A percentile compares a stretch with the other conserved stretches of the same genome.
Evolutionary conservation across 2,113 vertebrate genomes (phyloP).

Genomic region (Globicephala melas): DNA sequence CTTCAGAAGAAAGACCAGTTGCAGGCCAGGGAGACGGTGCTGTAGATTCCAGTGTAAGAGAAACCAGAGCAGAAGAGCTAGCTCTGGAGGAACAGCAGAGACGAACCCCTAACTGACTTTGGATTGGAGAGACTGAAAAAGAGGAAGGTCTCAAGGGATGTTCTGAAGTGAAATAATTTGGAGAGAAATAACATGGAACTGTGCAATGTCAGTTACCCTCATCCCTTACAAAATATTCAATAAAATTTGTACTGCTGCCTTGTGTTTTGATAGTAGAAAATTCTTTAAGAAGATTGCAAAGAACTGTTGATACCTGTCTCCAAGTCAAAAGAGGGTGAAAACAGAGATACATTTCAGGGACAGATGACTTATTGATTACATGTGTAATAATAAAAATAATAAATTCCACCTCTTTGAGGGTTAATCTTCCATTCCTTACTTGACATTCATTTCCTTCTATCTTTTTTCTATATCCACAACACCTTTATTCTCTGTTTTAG

Average conservation of each 20-base stretch:
- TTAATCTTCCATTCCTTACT: background rate
- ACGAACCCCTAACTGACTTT: background rate
- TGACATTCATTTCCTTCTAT: background rate
- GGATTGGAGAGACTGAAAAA: background rate
- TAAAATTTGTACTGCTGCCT: background rate
- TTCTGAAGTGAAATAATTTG: background rate
- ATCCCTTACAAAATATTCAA: background rate
- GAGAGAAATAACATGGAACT: background rate
- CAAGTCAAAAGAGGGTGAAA: background rate
- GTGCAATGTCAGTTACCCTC: background rate
- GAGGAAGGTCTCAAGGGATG: background rate
- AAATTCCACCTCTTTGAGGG: background rate
- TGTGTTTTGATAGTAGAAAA: background rate
- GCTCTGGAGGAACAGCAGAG: background rate
- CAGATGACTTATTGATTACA: background rate
- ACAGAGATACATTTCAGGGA: background rate
- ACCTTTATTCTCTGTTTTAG: background rate
- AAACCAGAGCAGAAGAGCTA: background rate
- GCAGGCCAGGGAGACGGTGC: too few species aligned
- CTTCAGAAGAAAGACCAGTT: background rate
- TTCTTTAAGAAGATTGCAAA: background rate
- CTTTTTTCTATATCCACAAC: background rate
- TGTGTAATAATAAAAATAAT: background rate
- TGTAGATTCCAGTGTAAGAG: background rate
- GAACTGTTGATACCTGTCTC: background rate